These are phyloP conservation scores for Junonia oenone DNA, from an alignment of 2,888 invertebrate genomes.

Conservation along the genomic window DNA sequence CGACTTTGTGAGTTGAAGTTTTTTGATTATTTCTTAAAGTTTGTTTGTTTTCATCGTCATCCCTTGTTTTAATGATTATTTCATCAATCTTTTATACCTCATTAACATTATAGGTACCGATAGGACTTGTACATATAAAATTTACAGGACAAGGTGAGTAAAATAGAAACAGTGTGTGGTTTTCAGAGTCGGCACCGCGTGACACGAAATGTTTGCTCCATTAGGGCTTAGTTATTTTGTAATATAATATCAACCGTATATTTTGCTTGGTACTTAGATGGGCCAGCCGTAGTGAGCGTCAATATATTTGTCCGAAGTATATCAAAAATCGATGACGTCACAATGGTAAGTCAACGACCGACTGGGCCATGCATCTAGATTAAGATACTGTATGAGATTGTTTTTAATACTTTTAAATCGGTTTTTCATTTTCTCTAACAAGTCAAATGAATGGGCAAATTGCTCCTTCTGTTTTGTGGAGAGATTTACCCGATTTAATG, in stretches of 20 bases:
- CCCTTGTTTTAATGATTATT: constrained; percentile 40
- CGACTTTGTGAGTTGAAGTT: constrained; percentile 29
- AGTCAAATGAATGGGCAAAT: constrained; percentile 78
- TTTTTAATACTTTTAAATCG: constrained; percentile 36
- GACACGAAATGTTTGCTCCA: constrained; percentile 37
- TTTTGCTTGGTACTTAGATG: constrained; percentile 85
- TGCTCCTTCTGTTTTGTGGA: constrained; percentile 55
- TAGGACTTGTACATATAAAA: constrained; percentile 28
- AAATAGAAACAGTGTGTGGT: constrained; percentile 35
- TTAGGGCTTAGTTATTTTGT: constrained; percentile 55
- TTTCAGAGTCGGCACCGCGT: constrained; percentile 42
- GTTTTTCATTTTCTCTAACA: constrained; percentile 52
- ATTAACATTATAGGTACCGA: constrained; percentile 20
- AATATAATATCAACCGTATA: constrained; percentile 57
- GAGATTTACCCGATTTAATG: constrained; percentile 62
- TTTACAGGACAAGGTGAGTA: constrained; percentile 36
- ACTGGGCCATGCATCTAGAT: constrained; percentile 61
- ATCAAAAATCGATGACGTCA: constrained; percentile 99
- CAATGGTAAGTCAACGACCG: constrained; percentile 92
- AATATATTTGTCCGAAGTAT: constrained; percentile 99
- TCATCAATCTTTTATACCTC: constrained; percentile 35
- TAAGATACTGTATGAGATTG: constrained; percentile 53
- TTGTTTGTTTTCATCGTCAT: constrained; percentile 43
- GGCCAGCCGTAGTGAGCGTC: constrained; percentile 96
- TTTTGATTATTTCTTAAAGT: constrained; percentile 36